Base-by-base conservation (phyloP, 2,888 invertebrate genomes). In the Phaonia tiefii region DNA sequence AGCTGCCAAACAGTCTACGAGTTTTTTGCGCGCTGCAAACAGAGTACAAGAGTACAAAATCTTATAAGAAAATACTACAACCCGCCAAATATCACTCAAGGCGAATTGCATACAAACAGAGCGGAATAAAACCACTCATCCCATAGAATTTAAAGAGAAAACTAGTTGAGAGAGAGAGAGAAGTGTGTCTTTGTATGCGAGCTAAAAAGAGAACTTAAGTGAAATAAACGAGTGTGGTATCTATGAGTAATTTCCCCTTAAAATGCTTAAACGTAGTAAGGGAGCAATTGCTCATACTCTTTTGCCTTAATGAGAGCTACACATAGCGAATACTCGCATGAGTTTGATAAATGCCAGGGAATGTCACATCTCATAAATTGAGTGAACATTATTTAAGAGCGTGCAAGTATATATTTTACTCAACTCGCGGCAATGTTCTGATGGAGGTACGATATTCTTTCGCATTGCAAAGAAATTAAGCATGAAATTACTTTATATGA, bases 1-100 rank as follows among this genome's bases (percentile, higher is more conserved):
- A 80, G 83, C 83, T 84, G 84, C 85, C 85, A 84, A 82, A 80
- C 78, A 84, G 85, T 85, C 85, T 85, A 81, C 80, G 71, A 79
- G 63, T 31, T 60, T 49, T 49, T 4, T 49, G 15, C 20, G 31
- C 31, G 4, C 8, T 31, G 4, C 31, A 31, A 31, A 31, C n/a
- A n/a, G n/a, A 31, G 4, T 31, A 3, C 3, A 31, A 31, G 31
- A 31, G 31, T 8, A 8, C 31, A 8, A 31, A 5, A 31, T 31
- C n/a, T n/a, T n/a, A n/a, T n/a, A n/a, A n/a, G n/a, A n/a, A n/a
- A 10, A 60, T 5, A 79, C 74, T 31, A 46, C 22, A 22, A 58
- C 31, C 15, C 22, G 17, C 39, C 31, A 11, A 42, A 37, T 46
- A 25, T 25, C 66, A 72, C 76, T 80, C 76, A 65, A 76, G 69